These are phyloP conservation scores for Halisarca cf. caerulea DNA, from an alignment of 37 sponge, comb jelly and placozoan species.

Conservation along the genomic window DNA sequence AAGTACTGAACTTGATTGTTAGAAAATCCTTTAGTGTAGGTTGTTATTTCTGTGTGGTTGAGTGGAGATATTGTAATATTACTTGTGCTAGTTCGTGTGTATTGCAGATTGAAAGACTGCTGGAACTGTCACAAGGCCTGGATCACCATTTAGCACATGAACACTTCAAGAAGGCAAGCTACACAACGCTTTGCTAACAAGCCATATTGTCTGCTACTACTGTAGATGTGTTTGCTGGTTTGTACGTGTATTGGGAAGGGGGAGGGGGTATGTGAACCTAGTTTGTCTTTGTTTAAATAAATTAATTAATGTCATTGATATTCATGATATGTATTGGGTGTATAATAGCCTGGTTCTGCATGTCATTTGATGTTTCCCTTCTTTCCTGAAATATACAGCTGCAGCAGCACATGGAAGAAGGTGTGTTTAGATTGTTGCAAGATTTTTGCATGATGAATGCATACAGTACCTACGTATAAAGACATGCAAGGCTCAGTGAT, in stretches of 20 bases:
- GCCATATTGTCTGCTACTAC: too few relatives aligned
- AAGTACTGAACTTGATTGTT: neutral
- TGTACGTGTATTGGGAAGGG: too few relatives aligned
- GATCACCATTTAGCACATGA: neutral
- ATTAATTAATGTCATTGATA: too few relatives aligned
- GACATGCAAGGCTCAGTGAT: too few relatives aligned
- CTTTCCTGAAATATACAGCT: neutral
- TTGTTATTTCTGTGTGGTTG: neutral
- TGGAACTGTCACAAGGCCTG: neutral
- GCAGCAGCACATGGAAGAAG: neutral
- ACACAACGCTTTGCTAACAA: too few relatives aligned
- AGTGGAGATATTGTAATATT: neutral
- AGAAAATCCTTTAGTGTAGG: slow-evolving; percentile 4
- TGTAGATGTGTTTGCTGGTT: too few relatives aligned
- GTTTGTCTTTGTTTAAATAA: too few relatives aligned
- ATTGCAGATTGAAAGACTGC: neutral
- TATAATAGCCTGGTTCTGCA: neutral
- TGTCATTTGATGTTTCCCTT: neutral
- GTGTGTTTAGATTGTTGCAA: neutral
- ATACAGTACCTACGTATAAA: neutral
- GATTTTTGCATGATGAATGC: neutral
- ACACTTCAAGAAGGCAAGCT: slow-evolving; percentile 2
- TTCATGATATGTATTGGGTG: too few relatives aligned
- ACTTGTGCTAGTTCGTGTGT: neutral
- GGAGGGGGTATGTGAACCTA: too few relatives aligned